Evolutionary conservation across 2,113 vertebrate species (phyloP).

Genomic region (Sialia sialis): DNA sequence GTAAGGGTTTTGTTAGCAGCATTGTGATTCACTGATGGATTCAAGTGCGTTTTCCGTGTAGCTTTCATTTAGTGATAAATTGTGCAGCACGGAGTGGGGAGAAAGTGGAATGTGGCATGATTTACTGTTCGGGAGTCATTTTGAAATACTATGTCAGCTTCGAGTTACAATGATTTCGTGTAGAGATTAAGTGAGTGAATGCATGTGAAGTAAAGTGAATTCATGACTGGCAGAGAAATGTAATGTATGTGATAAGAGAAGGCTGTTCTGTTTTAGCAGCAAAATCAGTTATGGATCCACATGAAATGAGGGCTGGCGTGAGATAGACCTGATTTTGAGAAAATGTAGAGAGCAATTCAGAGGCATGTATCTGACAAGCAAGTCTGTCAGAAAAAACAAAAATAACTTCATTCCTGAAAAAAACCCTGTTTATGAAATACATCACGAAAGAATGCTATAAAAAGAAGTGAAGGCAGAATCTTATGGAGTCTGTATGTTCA

Average conservation of each 20-base stretch:
- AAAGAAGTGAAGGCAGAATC: neutral
- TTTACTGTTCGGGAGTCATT: neutral
- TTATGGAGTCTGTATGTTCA: neutral
- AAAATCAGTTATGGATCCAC: neutral
- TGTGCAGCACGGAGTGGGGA: neutral
- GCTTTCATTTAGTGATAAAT: neutral
- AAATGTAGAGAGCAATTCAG: neutral
- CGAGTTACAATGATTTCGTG: neutral
- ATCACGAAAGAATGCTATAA: neutral
- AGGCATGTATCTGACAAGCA: neutral
- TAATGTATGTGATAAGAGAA: neutral
- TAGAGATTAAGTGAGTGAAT: neutral
- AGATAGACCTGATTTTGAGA: neutral
- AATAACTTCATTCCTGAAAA: neutral
- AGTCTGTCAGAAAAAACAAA: neutral
- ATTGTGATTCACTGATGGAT: neutral
- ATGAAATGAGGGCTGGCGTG: neutral
- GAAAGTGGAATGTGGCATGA: neutral
- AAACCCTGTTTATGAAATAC: neutral
- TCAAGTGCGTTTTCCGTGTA: neutral
- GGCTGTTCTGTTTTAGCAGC: neutral
- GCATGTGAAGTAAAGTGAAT: neutral
- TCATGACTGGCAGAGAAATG: neutral
- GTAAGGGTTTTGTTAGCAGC: slow-evolving; percentile 39
- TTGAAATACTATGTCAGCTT: neutral